phyloP scores from a whole-genome alignment of 2,888 invertebrate species.

The Aphodius sticticus region DNA sequence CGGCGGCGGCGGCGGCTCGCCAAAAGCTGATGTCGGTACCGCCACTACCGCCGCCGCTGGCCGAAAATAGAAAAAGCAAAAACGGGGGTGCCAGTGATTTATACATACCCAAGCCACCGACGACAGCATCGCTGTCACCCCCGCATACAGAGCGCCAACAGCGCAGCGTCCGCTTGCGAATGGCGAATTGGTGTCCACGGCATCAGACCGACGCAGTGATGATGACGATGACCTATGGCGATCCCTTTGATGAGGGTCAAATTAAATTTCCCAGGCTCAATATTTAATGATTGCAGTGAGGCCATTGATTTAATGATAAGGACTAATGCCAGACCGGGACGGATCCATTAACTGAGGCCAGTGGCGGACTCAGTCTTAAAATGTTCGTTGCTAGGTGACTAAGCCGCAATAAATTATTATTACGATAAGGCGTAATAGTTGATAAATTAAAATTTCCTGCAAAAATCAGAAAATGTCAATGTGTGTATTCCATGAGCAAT shows the following conservation, averaged over 20 bases:
- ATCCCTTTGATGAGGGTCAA: slow-evolving; percentile 26
- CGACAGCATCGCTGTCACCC: background rate
- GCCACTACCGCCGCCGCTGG: background rate
- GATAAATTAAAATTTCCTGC: no score
- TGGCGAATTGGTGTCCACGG: background rate
- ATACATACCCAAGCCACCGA: background rate
- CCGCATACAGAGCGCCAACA: background rate
- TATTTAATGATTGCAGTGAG: slow-evolving; percentile 26
- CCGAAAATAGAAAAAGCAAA: background rate
- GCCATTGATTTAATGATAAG: slow-evolving; percentile 31
- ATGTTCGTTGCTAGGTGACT: no score
- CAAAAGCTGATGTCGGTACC: background rate
- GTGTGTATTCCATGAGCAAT: no score
- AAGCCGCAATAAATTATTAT: no score
- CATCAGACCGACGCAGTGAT: background rate
- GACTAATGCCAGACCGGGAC: slow-evolving; percentile 7
- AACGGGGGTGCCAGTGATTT: background rate
- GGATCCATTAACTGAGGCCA: background rate
- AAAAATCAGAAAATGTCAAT: no score
- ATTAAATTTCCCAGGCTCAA: slow-evolving; percentile 26
- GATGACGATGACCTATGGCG: background rate
- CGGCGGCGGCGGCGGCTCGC: background rate
- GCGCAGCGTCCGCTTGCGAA: background rate
- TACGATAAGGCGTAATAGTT: no score
- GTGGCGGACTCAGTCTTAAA: no score